These are phyloP conservation scores for Aphidius ervi DNA, from an alignment of 1,140 invertebrate species.

Conservation along the genomic window DNA sequence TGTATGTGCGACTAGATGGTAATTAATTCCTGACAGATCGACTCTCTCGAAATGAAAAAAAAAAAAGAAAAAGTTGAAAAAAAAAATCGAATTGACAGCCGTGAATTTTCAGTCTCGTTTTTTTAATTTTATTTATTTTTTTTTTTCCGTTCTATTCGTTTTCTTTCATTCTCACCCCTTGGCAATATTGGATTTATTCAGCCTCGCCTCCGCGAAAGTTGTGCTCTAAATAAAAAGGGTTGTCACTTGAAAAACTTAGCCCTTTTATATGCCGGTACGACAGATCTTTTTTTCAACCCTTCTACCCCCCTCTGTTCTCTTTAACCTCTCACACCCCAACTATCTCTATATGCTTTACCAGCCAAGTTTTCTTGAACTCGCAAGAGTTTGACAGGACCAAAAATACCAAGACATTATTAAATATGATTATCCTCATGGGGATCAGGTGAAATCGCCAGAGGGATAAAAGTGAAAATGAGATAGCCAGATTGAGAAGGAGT, in stretches of 20 bases:
- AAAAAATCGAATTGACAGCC: constrained; percentile 14
- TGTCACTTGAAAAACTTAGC: constrained; percentile 34
- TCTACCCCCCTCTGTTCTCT: background rate
- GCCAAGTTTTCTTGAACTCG: constrained; percentile 14
- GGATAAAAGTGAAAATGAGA: background rate
- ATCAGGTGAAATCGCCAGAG: constrained; percentile 9
- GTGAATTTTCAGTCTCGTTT: constrained; percentile 11
- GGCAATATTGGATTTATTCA: constrained; percentile 52
- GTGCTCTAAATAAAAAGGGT: constrained; percentile 53
- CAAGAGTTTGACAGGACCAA: constrained; percentile 42
- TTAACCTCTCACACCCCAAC: too few species aligned
- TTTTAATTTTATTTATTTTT: background rate
- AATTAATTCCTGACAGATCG: constrained; percentile 17
- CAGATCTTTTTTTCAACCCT: constrained; percentile 20
- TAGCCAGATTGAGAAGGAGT: constrained; percentile 11
- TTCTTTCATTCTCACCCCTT: constrained; percentile 15
- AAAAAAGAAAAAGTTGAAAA: constrained; percentile 5
- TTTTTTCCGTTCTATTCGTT: background rate
- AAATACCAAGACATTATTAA: constrained; percentile 53
- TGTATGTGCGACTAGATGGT: background rate
- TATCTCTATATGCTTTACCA: background rate
- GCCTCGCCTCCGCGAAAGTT: constrained; percentile 33
- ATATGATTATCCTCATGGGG: constrained; percentile 46
- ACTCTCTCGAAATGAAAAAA: too few species aligned
- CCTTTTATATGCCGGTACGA: constrained; percentile 13